phyloP scores from a whole-genome alignment of 1,140 invertebrate species.

The Odontomachus brunneus region DNA sequence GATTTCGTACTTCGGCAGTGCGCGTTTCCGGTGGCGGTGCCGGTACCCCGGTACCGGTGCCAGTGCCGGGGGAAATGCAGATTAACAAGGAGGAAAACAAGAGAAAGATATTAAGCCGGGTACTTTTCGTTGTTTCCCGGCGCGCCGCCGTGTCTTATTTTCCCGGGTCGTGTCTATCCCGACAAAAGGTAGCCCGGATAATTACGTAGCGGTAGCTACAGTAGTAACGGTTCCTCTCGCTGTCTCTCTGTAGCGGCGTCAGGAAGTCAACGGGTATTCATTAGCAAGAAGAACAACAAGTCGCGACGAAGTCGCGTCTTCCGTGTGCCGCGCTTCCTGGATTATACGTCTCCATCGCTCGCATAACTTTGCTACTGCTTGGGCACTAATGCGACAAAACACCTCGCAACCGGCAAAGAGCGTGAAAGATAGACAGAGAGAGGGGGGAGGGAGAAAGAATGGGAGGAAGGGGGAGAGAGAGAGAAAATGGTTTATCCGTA shows the following conservation, averaged over 20 bases:
- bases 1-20: conserved; percentile 54
- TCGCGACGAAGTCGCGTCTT: conserved; percentile 48
- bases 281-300: conserved; percentile 62
- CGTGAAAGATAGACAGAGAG: conserved; percentile 1
- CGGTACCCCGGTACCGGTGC: too few species aligned
- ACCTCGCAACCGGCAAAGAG: conserved; percentile 24
- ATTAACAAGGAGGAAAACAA: conserved; percentile 61
- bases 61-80: conserved; percentile 52
- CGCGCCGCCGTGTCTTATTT: conserved; percentile 57
- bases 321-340: conserved; percentile 39
- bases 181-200: conserved; percentile 61
- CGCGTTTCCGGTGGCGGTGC: conserved; percentile 32
- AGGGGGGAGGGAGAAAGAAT: conserved; percentile 27
- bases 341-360: conserved; percentile 51
- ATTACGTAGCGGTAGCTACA: conserved; percentile 61
- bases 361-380: conserved; percentile 51
- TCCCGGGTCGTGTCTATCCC: conserved; percentile 55
- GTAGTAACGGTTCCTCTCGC: conserved; percentile 38
- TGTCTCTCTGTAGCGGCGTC: conserved; percentile 34
- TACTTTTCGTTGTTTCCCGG: conserved; percentile 59
- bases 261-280: conserved; percentile 62
- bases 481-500: neutral
- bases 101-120: conserved; percentile 62
- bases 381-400: conserved; percentile 58
- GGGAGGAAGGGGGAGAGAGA: conserved; percentile 27